Conservation (phyloP, 2,113 vertebrate species). For the Microtus oregoni region DNA sequence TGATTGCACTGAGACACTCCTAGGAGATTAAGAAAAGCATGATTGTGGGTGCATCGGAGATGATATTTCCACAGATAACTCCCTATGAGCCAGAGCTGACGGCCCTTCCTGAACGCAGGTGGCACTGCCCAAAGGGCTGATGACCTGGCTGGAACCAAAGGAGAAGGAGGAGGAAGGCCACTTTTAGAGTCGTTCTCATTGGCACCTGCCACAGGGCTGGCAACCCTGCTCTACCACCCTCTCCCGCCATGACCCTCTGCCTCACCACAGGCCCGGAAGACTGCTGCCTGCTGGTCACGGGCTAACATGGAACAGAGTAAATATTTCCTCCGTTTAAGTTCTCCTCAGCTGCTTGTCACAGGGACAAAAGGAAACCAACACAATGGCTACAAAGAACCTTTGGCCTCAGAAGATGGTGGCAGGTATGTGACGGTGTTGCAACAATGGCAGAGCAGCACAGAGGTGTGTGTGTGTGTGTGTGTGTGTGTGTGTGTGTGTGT, state of each 20-base stretch:
- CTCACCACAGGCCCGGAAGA: neutral
- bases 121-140: neutral
- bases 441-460: neutral
- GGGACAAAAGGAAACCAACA: neutral
- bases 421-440: neutral
- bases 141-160: neutral
- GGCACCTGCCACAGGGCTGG: neutral
- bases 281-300: fast-evolving
- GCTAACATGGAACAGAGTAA: neutral
- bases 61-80: neutral
- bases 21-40: neutral
- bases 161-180: neutral
- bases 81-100: neutral
- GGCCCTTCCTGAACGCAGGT: neutral
- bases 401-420: neutral
- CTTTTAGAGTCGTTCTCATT: neutral
- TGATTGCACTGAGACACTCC: neutral
- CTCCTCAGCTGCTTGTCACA: neutral
- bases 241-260: neutral
- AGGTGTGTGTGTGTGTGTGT: neutral
- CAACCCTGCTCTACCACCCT: no score
- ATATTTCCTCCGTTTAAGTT: neutral
- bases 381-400: neutral
- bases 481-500: neutral
- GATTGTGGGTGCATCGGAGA: neutral